Conservation (phyloP, 2,888 invertebrate genomes). For the Hyles lineata region DNA sequence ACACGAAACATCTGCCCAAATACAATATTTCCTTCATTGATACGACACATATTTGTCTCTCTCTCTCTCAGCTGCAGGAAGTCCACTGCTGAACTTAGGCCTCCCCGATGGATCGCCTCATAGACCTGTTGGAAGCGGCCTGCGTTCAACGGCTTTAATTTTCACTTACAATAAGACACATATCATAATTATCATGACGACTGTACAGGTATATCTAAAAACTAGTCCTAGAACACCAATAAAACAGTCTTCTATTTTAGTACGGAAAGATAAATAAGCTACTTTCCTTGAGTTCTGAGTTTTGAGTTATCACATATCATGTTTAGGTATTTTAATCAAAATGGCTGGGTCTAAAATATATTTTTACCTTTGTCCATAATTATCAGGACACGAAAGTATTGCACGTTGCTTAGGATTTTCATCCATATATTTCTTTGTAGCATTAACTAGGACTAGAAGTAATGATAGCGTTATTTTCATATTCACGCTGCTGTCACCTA, state of each 20-base stretch:
- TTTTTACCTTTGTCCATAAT: conserved; percentile 63
- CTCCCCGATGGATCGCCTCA: too few relatives aligned
- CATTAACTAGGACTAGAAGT: conserved; percentile 63
- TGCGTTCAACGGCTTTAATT: too few relatives aligned
- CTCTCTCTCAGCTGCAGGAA: too few relatives aligned
- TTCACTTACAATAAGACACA: too few relatives aligned
- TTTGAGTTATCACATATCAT: too few relatives aligned
- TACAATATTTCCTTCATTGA: background rate
- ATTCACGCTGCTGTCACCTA: conserved; percentile 65
- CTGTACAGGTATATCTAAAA: too few relatives aligned
- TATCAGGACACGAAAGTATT: conserved; percentile 62
- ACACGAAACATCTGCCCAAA: conserved; percentile 65
- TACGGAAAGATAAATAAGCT: too few relatives aligned
- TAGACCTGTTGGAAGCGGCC: too few relatives aligned
- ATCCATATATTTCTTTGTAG: conserved; percentile 51
- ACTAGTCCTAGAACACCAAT: too few relatives aligned
- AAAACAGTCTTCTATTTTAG: too few relatives aligned
- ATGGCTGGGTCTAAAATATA: background rate
- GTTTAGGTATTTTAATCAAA: background rate
- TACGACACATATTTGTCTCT: background rate
- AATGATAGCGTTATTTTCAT: conserved; percentile 60
- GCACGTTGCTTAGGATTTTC: conserved; percentile 47
- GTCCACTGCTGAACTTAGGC: too few relatives aligned
- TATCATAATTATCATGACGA: background rate
- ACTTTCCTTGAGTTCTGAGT: too few relatives aligned